These are phyloP conservation scores for Artibeus jamaicensis DNA, from an alignment of 2,797 vertebrate genomes.

Conservation along the genomic window DNA sequence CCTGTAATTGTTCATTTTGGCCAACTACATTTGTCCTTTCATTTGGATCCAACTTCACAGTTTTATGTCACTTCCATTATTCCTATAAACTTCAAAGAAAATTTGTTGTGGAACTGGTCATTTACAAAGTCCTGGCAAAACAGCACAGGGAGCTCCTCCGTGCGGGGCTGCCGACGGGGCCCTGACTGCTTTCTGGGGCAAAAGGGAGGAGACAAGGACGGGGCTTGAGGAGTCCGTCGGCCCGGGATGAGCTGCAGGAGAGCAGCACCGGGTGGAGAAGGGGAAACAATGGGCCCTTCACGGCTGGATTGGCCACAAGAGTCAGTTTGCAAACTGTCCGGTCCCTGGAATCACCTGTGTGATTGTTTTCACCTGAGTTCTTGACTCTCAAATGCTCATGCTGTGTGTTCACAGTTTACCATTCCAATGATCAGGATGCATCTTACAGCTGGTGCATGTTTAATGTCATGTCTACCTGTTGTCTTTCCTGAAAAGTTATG, in stretches of 20 bases:
- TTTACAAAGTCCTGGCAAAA: constrained; percentile 40
- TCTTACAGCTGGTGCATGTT: neutral
- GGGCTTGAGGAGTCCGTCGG: neutral
- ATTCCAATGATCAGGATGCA: neutral
- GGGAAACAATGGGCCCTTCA: neutral
- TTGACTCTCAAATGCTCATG: neutral
- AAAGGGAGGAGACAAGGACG: neutral
- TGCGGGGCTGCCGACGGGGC: neutral
- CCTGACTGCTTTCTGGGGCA: neutral
- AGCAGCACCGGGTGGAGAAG: neutral
- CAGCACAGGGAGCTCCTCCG: neutral
- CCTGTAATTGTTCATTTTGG: constrained; percentile 84
- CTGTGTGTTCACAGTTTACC: neutral
- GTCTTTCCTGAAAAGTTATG: constrained; percentile 3
- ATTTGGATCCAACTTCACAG: constrained; percentile 68
- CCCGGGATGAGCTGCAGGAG: neutral
- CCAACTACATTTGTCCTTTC: constrained; percentile 82
- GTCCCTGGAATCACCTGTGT: neutral
- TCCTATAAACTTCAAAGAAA: constrained; percentile 59
- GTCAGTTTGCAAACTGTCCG: neutral
- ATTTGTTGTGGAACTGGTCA: neutral
- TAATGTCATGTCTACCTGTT: neutral
- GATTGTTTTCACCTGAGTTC: neutral
- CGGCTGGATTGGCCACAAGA: neutral
- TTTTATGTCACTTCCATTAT: constrained; percentile 62